Evolutionary conservation across 64 coral and sea anemone genomes (phyloP).

Genomic region (Catalaphyllia jardinei): DNA sequence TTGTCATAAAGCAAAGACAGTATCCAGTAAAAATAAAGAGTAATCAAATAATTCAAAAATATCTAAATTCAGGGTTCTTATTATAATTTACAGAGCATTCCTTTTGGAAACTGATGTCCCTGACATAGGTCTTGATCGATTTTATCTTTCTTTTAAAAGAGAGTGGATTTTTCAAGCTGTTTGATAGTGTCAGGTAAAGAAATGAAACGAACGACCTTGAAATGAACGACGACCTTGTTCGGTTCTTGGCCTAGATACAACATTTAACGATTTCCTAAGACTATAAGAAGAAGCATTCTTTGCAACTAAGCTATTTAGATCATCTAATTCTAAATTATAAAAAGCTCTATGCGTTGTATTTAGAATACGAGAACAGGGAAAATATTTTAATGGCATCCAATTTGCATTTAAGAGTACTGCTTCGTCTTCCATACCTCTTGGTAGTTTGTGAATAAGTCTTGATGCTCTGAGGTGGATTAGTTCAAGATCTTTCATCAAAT

Average conservation of each 20-base stretch:
- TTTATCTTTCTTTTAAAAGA: constrained; percentile 28
- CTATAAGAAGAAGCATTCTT: constrained; percentile 1
- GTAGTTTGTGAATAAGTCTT: no score
- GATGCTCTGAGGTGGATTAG: no score
- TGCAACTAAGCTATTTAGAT: constrained; percentile 12
- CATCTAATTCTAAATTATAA: neutral
- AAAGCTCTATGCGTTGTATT: neutral
- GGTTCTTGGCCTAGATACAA: constrained; percentile 13
- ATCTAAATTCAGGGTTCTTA: no score
- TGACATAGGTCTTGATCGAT: neutral
- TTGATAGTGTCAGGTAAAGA: constrained; percentile 16
- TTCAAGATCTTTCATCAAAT: no score
- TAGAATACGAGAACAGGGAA: constrained; percentile 8
- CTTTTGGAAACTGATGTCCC: no score
- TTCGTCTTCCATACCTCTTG: no score
- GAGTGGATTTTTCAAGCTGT: neutral
- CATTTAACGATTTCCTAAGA: constrained; percentile 19
- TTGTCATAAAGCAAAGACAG: no score
- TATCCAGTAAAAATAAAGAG: no score
- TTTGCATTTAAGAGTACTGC: no score
- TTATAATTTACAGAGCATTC: no score
- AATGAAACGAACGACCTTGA: constrained; percentile 19
- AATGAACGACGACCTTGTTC: neutral
- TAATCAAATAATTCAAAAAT: no score
- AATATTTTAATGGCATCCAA: constrained; percentile 3